Percentiles rank a stretch among this genome's conserved stretches.
Conservation (phyloP, 2,888 invertebrate species). For the Aromia moschata region DNA sequence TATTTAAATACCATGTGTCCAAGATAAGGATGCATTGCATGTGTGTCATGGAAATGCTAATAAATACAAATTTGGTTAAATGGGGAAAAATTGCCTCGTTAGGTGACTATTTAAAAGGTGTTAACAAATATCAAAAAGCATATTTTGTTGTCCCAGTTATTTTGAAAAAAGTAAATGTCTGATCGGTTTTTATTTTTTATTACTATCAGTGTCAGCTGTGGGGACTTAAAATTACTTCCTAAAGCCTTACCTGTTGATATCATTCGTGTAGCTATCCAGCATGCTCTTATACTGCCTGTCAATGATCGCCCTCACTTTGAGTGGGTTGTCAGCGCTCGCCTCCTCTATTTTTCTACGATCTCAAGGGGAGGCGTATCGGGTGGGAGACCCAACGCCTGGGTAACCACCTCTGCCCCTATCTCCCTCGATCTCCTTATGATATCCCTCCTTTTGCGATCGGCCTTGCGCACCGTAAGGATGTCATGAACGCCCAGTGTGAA, state of each 20-base stretch:
- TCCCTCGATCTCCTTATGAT: slow-evolving; percentile 73
- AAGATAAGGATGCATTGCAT: no score
- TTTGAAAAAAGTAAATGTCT: no score
- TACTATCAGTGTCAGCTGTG: no score
- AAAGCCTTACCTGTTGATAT: slow-evolving; percentile 78
- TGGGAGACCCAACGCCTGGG: slow-evolving; percentile 76
- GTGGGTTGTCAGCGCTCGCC: slow-evolving; percentile 75
- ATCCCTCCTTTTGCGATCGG: slow-evolving; percentile 76
- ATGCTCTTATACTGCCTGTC: slow-evolving; percentile 85
- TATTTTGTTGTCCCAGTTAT: no score
- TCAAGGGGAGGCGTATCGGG: slow-evolving; percentile 67
- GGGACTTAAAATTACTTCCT: no score
- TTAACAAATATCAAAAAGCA: no score
- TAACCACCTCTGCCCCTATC: slow-evolving; percentile 52
- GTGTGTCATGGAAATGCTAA: no score
- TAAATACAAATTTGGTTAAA: no score
- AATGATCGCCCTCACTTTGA: slow-evolving; percentile 80
- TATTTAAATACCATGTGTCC: no score
- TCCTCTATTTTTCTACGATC: slow-evolving; percentile 75
- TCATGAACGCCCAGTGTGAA: slow-evolving; percentile 96
- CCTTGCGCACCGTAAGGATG: slow-evolving; percentile 81
- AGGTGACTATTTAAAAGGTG: no score
- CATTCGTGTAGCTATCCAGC: slow-evolving; percentile 86
- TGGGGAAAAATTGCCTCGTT: no score
- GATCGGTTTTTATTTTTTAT: no score